Evolutionary conservation across 2,113 vertebrate genomes (phyloP).

Genomic region (Protobothrops mucrosquamatus): DNA sequence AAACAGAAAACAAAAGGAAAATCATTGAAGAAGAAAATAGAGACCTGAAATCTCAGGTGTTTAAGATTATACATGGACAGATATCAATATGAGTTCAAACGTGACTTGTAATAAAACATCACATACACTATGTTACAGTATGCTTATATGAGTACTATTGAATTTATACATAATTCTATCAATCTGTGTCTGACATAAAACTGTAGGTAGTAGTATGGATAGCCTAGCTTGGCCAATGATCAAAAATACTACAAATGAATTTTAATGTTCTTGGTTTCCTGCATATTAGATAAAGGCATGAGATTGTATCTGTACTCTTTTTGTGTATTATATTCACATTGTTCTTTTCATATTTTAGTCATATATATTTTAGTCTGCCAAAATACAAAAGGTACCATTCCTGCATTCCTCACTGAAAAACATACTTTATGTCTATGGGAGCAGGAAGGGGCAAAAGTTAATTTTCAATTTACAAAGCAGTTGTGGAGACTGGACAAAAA

Average conservation of each 20-base stretch:
- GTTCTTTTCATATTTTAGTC: background rate
- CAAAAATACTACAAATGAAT: slow-evolving; percentile 36
- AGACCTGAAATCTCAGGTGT: background rate
- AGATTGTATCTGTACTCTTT: background rate
- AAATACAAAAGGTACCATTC: background rate
- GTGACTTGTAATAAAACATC: background rate
- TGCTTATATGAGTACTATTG: background rate
- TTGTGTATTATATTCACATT: background rate
- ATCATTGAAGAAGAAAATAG: background rate
- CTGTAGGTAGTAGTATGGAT: slow-evolving; percentile 18
- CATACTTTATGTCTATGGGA: background rate
- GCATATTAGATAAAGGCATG: background rate
- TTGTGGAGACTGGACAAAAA: background rate
- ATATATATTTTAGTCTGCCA: background rate
- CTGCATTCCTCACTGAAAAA: background rate
- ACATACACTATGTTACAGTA: background rate
- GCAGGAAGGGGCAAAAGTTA: background rate
- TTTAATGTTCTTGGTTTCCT: background rate
- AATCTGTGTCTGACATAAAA: background rate
- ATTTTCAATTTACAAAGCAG: background rate
- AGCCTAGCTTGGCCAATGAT: slow-evolving; percentile 24
- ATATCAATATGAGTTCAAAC: background rate
- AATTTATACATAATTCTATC: background rate
- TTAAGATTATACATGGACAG: background rate
- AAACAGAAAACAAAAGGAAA: slow-evolving; percentile 1